Evolutionary conservation across 2,113 vertebrate genomes (phyloP).

Genomic region (Oophaga pumilio): DNA sequence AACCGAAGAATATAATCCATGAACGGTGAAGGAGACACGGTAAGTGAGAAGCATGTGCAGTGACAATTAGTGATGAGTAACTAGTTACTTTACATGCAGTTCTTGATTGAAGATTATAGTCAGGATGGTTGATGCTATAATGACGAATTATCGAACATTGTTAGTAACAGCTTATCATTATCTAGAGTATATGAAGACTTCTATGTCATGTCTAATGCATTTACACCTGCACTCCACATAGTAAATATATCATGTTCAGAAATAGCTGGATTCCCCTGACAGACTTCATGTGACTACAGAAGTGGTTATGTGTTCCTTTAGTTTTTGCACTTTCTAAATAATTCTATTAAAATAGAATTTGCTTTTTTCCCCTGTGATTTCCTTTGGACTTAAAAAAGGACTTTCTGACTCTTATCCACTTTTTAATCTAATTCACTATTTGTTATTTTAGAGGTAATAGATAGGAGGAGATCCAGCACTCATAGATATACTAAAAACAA

Average conservation of each 20-base stretch:
- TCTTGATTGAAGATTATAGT: neutral
- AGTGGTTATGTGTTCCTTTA: no score
- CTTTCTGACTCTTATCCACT: no score
- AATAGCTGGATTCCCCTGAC: neutral
- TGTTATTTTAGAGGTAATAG: no score
- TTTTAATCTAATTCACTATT: no score
- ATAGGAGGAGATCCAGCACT: no score
- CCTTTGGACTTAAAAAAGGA: no score
- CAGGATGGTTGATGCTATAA: neutral
- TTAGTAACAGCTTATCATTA: neutral
- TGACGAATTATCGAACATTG: neutral
- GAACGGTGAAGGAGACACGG: neutral
- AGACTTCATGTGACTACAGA: neutral
- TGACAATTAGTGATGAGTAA: conserved; percentile 14
- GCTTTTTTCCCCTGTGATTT: no score
- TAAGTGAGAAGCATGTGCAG: neutral
- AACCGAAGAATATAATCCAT: conserved; percentile 10
- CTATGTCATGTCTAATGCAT: neutral
- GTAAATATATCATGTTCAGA: neutral
- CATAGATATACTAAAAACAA: no score
- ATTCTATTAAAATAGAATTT: no score
- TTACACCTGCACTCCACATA: neutral
- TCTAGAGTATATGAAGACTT: neutral
- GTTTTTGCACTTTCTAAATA: no score
- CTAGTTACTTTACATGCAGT: neutral